Base-by-base conservation (phyloP, 2,113 vertebrate species). In the Anser cygnoides region DNA sequence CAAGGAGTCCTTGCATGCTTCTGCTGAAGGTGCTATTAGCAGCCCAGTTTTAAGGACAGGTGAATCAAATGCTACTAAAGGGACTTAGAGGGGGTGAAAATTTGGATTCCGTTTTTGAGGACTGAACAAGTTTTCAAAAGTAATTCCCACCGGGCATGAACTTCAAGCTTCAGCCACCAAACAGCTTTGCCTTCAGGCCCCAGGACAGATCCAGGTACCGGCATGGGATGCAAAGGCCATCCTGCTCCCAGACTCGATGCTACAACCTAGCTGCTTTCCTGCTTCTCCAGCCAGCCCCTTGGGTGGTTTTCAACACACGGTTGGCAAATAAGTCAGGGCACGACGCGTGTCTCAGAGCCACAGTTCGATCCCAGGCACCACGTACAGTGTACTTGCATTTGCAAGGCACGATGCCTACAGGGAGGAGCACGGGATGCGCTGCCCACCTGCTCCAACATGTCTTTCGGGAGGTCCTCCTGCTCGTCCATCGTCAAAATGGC, bases 401-500 rank as follows among this genome's bases (percentile, higher is more conserved):
- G 13, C 21, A 80, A 67, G 50, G 33, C 49, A 58, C 1, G 28
- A 87, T 33, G n/a, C 13, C 72, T 23, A 11, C 62, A 20, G 0
- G 4, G 17, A 81, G 23, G 25, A 63, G 43, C 31, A 23, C 0
- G 0, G 58, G 41, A 62, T 41, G 46, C 1, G 0, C 11, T 58
- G 72, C 97, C 86, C 96, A 99, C 99, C 99, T 99, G 99, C 96
- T 99, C 99, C 96, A 99, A 96, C 99, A 99, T 99, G 97, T 99
- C 99, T 96, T 99, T 99, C 3, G 99, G 99, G 66, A 99, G 98
- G 95, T 99, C 99, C 95, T 99, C 99, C 88, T 99, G 99, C 84
- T 99, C 99, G 0, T 99, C 99, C 99, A 99, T 99, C 2, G 99
- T 99, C 90, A 99, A 96, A 97, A 99, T 99, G 3, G 99, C 99